phyloP scores from a whole-genome alignment of 2,113 vertebrate genomes.

The Arothron firmamentum region DNA sequence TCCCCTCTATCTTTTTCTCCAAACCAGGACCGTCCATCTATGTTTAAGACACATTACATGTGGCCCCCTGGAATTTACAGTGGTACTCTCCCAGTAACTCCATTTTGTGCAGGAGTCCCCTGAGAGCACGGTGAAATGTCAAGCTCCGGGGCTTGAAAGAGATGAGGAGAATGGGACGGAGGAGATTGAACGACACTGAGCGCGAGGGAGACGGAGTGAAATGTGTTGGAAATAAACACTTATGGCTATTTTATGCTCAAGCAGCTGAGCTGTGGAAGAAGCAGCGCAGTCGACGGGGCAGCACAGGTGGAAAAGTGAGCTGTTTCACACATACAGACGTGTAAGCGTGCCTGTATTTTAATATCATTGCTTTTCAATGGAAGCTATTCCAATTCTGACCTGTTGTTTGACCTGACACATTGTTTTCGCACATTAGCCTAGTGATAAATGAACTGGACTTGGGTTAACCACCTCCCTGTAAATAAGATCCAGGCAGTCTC shows the following conservation, averaged over 20 bases:
- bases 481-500: slow-evolving; percentile 60
- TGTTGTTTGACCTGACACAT: slow-evolving; percentile 19
- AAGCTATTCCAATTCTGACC: slow-evolving; percentile 9
- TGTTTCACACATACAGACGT: no score
- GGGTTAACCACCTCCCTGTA: slow-evolving; percentile 59
- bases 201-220: slow-evolving; percentile 70
- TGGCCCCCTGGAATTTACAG: slow-evolving; percentile 99
- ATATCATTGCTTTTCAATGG: not conserved
- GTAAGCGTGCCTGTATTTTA: not conserved
- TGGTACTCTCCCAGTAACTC: slow-evolving; percentile 96
- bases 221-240: slow-evolving; percentile 99
- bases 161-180: slow-evolving; percentile 77
- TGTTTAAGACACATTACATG: slow-evolving; percentile 98
- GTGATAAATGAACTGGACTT: slow-evolving; percentile 53
- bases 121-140: slow-evolving; percentile 98
- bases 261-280: slow-evolving; percentile 67
- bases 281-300: slow-evolving; percentile 62
- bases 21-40: slow-evolving; percentile 92
- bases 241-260: slow-evolving; percentile 92
- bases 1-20: slow-evolving; percentile 32
- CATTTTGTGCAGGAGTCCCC: slow-evolving; percentile 94
- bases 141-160: slow-evolving; percentile 83
- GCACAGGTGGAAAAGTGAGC: slow-evolving; percentile 67
- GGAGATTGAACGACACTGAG: slow-evolving; percentile 26
- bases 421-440: slow-evolving; percentile 26